Evolutionary conservation across 2,888 invertebrate genomes (phyloP).

Genomic region (Xestia ashworthii): DNA sequence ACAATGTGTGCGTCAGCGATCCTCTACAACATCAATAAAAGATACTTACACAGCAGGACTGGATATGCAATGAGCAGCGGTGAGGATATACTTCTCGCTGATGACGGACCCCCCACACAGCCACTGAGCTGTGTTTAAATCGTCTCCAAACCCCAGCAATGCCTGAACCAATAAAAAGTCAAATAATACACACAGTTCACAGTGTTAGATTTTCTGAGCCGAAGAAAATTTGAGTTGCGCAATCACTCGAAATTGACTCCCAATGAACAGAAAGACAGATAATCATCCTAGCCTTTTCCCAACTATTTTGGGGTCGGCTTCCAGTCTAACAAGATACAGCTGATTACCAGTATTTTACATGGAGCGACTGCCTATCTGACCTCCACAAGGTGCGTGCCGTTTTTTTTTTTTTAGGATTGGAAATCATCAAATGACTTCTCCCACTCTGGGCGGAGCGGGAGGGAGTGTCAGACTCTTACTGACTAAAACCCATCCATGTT

Average conservation of each 20-base stretch:
- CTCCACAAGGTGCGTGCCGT: no score
- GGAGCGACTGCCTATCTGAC: no score
- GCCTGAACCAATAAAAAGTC: conserved; percentile 18
- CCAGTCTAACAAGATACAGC: no score
- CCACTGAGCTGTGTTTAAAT: conserved; percentile 30
- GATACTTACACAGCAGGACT: conserved; percentile 41
- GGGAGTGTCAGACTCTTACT: no score
- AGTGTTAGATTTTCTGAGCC: not conserved
- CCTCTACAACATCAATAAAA: not conserved
- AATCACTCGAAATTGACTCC: not conserved
- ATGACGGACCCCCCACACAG: conserved; percentile 59
- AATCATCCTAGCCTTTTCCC: no score
- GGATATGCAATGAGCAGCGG: conserved; percentile 54
- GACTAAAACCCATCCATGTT: no score
- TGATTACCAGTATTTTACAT: no score
- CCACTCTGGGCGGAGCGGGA: no score
- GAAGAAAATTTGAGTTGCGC: not conserved
- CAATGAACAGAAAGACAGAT: not conserved
- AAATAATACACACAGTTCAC: not conserved
- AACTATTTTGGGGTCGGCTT: no score
- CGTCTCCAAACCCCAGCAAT: conserved; percentile 41
- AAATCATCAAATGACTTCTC: no score
- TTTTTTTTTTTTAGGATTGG: no score
- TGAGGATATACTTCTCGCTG: conserved; percentile 55
- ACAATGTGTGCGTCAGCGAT: no score